Evolutionary conservation across 2,797 vertebrate species (phyloP).

Genomic region (Tapirus indicus): DNA sequence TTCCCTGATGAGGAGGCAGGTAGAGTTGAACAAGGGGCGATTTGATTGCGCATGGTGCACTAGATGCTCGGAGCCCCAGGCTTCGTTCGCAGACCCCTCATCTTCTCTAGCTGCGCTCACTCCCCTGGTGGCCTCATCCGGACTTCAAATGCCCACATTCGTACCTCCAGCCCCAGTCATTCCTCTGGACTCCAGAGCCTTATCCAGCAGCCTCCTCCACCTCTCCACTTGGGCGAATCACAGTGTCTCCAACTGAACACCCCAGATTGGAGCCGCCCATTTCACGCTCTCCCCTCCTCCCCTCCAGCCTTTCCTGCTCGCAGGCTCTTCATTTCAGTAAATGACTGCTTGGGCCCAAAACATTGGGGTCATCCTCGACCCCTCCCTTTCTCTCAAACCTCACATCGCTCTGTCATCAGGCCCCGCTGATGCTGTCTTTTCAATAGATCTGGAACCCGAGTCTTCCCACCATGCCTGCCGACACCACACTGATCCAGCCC

Average conservation of each 20-base stretch:
- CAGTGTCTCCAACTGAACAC: too few species aligned
- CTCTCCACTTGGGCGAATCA: neutral
- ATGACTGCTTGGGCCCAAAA: neutral
- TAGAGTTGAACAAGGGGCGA: too few species aligned
- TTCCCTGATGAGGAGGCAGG: neutral
- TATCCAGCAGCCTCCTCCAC: neutral
- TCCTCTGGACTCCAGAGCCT: neutral
- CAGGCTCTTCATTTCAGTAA: neutral
- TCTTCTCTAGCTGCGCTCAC: neutral
- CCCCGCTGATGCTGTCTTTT: neutral
- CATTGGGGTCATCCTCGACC: neutral
- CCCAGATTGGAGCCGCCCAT: neutral
- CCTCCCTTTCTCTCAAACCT: neutral
- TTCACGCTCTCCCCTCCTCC: too few species aligned
- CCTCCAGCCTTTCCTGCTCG: neutral
- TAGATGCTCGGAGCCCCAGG: neutral
- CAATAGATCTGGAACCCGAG: neutral
- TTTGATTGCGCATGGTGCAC: neutral
- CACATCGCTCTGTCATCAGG: neutral
- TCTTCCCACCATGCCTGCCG: fast-evolving
- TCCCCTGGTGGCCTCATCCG: neutral
- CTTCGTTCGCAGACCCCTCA: neutral
- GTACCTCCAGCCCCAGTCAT: neutral
- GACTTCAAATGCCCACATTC: neutral
- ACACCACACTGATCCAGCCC: neutral